Evolutionary conservation across 2,888 invertebrate genomes (phyloP), one percentile per base, ranked within the genome.

Genomic region (Dendrolimus pini): DNA sequence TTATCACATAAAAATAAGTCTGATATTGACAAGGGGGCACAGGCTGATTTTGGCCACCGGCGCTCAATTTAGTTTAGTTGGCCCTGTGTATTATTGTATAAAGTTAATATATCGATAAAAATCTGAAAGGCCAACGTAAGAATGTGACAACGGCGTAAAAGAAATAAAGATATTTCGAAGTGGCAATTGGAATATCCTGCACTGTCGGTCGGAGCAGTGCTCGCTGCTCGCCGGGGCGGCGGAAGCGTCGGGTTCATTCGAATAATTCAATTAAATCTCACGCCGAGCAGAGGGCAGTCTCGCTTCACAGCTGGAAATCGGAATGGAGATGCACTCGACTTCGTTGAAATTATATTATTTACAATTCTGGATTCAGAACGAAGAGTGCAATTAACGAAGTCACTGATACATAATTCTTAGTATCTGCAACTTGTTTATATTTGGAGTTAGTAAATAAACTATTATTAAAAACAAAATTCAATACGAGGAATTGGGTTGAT

Each of bases 191-290:
- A 77, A 78, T 86, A 85, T 89, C 89, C 89, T 88, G 87, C 77
- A 75, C 63, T 72, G 73, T 70, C 67, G 75, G 63, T 61, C 72
- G 60, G 69, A 67, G 69, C 61, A 64, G 66, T 60, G 70, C 70
- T 71, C 71, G 65, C 68, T 60, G 70, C 70, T 71, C 71, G 65
- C 68, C 69, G 72, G 70, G 72, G 71, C 80, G 78, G 74, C 89
- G 89, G 89, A 89, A 88, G 83, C 85, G 82, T 80, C 82, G 88
- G 80, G 79, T 80, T 86, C 87, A 85, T 83, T 89, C 85, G 77
- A 85, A 89, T 89, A 89, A 89, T 89, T 89, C 84, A 88, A 89
- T 89, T 88, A 88, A 85, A 83, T 82, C 81, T 76, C 77, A 76
- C 72, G 76, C 75, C 72, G 79, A 78, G 76, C 82, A 77, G 78